Base-by-base conservation (phyloP, 2,888 invertebrate species). In the Drosophila suboccidentalis region DNA sequence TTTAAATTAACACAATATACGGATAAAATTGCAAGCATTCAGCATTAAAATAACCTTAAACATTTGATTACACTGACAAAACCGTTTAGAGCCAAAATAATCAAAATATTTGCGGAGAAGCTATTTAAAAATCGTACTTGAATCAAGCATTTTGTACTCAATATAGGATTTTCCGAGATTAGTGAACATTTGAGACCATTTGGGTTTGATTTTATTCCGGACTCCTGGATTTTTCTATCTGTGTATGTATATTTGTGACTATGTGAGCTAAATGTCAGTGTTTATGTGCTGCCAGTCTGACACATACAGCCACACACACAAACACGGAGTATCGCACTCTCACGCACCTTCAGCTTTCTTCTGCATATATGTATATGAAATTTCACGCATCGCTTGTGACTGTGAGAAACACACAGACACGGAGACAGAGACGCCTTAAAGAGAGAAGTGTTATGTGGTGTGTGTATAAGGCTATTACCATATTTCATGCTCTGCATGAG, bases 401-500 rank as follows among this genome's bases (percentile, higher is more conserved):
- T 29, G 26, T 39, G 53, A 39, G 53, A 39, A 9, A 43, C 44
- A 3, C 17, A 44, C 19, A 22, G 4, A n/a, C 6, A 13, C 13
- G n/a, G 9, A 19, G 38, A 26, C 22, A 55, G 22, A 44, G 19
- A 22, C 29, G 39, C 53, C 53, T 53, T 51, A 9, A 29, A 8
- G 8, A 29, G 53, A 41, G 32, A 32, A 8, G 10, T 39, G 39
- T 26, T 15, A 4, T 17, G 36, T 34, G 46, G 41, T 43, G 19
- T 41, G 55, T 51, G 47, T 39, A 34, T 46, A 2, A 15, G 41
- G 76, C 82, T 74, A 82, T 85, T 85, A 87, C 80, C 87, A 89
- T 86, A 86, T 84, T 84, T 86, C 85, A 86, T 86, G 85, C 89
- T 71, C 80, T 72, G 66, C 78, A 78, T 67, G 77, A 68, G 80